Evolutionary conservation across 2,113 vertebrate species (phyloP).

Genomic region (Epinephelus cyanopodus): DNA sequence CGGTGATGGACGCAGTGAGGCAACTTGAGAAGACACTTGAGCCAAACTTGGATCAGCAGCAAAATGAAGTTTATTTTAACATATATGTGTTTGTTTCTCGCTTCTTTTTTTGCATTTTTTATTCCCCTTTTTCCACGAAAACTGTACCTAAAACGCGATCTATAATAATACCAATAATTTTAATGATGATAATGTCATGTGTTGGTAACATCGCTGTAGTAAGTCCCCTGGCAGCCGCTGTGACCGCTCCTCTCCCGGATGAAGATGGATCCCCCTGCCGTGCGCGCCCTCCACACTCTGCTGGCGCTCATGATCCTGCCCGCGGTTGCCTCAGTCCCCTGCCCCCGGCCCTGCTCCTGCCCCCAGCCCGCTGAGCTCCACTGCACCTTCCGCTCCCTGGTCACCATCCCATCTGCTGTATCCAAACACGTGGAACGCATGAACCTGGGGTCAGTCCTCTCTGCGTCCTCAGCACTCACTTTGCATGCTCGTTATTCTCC

Average conservation of each 20-base stretch:
- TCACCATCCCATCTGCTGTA: slow-evolving; percentile 85
- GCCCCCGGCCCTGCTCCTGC: slow-evolving; percentile 91
- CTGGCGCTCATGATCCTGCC: slow-evolving; percentile 81
- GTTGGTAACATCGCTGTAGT: too few species aligned
- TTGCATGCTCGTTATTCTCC: not conserved
- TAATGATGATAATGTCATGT: too few species aligned
- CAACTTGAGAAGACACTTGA: not conserved
- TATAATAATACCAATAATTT: too few species aligned
- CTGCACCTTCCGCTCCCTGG: slow-evolving; percentile 94
- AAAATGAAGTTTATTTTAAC: too few species aligned
- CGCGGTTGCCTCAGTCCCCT: slow-evolving; percentile 63
- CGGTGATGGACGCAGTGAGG: not conserved
- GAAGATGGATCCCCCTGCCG: slow-evolving; percentile 44
- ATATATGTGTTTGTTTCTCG: too few species aligned
- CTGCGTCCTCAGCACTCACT: not conserved
- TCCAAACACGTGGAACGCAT: slow-evolving; percentile 88
- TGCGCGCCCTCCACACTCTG: slow-evolving; percentile 62
- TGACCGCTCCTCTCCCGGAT: slow-evolving; percentile 2
- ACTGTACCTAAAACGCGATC: too few species aligned
- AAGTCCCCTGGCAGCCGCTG: slow-evolving; percentile 14
- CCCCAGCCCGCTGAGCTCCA: slow-evolving; percentile 91
- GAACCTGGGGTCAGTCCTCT: slow-evolving; percentile 90
- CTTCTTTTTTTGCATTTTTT: too few species aligned
- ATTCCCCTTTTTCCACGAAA: too few species aligned
- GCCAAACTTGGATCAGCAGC: not conserved